A percentile compares a stretch with the other conserved stretches of the same genome.
phyloP scores from a whole-genome alignment of 1,140 invertebrate genomes.

The Drosophila rhopaloa region DNA sequence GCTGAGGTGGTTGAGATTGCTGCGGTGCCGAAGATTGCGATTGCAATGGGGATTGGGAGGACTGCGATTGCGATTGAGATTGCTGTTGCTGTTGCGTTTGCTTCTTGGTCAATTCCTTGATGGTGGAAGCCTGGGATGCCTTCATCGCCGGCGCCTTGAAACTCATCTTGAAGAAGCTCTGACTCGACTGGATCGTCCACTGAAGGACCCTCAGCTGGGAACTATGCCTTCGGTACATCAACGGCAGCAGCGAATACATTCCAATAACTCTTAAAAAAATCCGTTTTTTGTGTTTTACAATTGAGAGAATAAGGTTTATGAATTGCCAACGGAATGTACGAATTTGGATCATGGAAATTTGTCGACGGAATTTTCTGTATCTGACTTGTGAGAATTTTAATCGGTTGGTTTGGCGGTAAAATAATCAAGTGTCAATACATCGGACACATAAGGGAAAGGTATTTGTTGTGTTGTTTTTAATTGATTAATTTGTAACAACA shows the following conservation, averaged over 20 bases:
- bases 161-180: constrained; percentile 56
- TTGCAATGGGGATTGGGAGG: not conserved
- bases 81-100: constrained; percentile 1
- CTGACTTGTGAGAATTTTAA: constrained; percentile 15
- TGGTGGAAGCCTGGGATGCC: not conserved
- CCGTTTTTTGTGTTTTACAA: constrained; percentile 16
- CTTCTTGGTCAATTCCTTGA: constrained; percentile 13
- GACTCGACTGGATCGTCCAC: constrained; percentile 14
- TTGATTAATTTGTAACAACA: not conserved
- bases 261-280: constrained; percentile 11
- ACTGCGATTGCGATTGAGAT: not conserved
- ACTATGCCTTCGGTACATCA: constrained; percentile 10
- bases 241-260: constrained; percentile 39
- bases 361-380: constrained; percentile 14
- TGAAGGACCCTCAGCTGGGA: not conserved
- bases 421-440: constrained; percentile 11
- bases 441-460: constrained; percentile 47
- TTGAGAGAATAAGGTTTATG: constrained; percentile 1
- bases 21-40: not conserved
- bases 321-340: constrained; percentile 15
- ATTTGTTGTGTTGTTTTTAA: not conserved
- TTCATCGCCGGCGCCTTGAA: constrained; percentile 29
- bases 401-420: constrained; percentile 3
- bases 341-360: constrained; percentile 23
- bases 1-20: not conserved